Percentiles rank a stretch among this genome's conserved stretches.
phyloP scores from a whole-genome alignment of 2,113 vertebrate genomes.

The Python bivittatus region DNA sequence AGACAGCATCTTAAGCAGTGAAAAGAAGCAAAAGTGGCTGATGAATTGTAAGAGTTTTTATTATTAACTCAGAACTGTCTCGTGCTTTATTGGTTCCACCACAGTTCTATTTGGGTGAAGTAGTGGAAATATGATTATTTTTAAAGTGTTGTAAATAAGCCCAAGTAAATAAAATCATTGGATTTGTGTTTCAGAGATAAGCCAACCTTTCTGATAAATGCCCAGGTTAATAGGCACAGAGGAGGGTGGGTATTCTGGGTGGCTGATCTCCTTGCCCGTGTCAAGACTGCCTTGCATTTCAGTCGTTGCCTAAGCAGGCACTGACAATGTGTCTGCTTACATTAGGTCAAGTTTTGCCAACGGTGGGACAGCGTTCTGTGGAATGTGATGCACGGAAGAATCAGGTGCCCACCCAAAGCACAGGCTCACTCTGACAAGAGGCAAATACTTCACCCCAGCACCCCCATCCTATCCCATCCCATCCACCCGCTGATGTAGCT shows the following conservation, averaged over 20 bases:
- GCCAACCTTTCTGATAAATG: constrained; percentile 50
- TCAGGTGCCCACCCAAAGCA: constrained; percentile 72
- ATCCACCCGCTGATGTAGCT: constrained; percentile 51
- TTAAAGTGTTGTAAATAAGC: constrained; percentile 70
- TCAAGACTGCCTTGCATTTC: not conserved
- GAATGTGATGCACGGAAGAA: constrained; percentile 49
- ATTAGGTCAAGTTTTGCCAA: constrained; percentile 50
- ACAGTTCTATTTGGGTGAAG: constrained; percentile 73
- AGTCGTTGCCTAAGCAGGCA: not conserved
- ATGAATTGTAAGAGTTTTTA: constrained; percentile 76
- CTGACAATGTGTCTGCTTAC: constrained; percentile 55
- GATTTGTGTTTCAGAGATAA: constrained; percentile 42
- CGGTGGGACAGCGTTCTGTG: constrained; percentile 56
- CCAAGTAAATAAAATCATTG: constrained; percentile 54
- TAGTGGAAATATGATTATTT: constrained; percentile 70
- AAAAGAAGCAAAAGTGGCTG: constrained; percentile 49
- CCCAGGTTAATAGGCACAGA: constrained; percentile 33
- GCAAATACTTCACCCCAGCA: constrained; percentile 60
- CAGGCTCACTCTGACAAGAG: constrained; percentile 32
- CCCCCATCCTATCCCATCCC: constrained; percentile 10
- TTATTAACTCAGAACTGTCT: constrained; percentile 78
- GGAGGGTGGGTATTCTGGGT: constrained; percentile 13
- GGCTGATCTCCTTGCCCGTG: constrained; percentile 19
- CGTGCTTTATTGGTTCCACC: constrained; percentile 69
- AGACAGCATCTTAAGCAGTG: constrained; percentile 61